These are phyloP conservation scores for Euplagia quadripunctaria DNA, from an alignment of 2,888 invertebrate species.

Conservation along the genomic window DNA sequence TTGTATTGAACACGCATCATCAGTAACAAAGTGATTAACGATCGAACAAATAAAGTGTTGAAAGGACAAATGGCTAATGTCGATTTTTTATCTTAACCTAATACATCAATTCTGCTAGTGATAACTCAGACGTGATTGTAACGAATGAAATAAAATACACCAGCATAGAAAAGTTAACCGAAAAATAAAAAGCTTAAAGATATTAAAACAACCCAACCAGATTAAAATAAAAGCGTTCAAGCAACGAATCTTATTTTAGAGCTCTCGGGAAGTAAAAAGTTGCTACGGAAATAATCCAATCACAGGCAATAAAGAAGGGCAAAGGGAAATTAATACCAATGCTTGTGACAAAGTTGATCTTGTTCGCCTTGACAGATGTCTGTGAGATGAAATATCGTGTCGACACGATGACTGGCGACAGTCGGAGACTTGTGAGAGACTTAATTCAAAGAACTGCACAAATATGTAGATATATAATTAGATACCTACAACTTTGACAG, in stretches of 20 bases:
- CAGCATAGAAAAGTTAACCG: constrained; percentile 41
- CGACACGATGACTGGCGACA: constrained; percentile 57
- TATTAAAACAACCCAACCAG: constrained; percentile 56
- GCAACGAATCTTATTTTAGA: constrained; percentile 70
- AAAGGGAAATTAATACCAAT: constrained; percentile 80
- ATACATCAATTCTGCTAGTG: constrained; percentile 66
- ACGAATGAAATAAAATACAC: constrained; percentile 37
- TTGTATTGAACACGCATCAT: constrained; percentile 58
- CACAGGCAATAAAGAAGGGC: constrained; percentile 76
- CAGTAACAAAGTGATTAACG: constrained; percentile 72
- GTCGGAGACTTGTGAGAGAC: constrained; percentile 50
- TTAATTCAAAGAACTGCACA: constrained; percentile 55
- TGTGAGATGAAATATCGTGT: constrained; percentile 75
- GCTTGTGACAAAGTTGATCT: constrained; percentile 77
- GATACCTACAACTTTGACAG: constrained; percentile 32
- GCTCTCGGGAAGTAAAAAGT: constrained; percentile 69
- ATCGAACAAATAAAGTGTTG: constrained; percentile 67
- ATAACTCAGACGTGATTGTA: constrained; percentile 18
- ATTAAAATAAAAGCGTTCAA: constrained; percentile 62
- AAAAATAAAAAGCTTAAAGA: constrained; percentile 47
- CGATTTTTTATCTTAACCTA: constrained; percentile 67
- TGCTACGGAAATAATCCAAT: constrained; percentile 81
- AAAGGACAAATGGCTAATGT: constrained; percentile 76
- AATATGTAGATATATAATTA: constrained; percentile 28
- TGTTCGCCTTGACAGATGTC: constrained; percentile 79